Conservation (phyloP, 1,140 invertebrate genomes). For the Trachymyrmex cornetzi region DNA sequence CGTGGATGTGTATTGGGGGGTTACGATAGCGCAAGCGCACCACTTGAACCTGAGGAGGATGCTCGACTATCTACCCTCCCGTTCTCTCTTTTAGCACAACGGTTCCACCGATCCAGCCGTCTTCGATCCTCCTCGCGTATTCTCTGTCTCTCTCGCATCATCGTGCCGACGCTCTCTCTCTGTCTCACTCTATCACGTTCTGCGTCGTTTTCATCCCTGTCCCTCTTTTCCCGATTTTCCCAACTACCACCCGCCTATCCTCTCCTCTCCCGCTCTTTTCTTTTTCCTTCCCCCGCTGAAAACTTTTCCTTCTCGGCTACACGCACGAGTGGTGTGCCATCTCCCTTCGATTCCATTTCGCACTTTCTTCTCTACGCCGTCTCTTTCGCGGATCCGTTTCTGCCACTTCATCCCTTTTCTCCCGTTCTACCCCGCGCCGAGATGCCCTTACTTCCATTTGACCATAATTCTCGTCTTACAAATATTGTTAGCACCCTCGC, state of each 20-base stretch:
- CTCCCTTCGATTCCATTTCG: slow-evolving; percentile 25
- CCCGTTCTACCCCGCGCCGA: too few species aligned
- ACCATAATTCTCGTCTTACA: slow-evolving; percentile 54
- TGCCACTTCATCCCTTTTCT: background rate
- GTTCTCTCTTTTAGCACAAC: slow-evolving; percentile 1
- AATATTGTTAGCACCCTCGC: slow-evolving; percentile 42
- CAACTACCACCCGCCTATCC: background rate
- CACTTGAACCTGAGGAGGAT: slow-evolving; percentile 69
- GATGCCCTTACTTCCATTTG: slow-evolving; percentile 39
- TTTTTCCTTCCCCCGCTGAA: background rate
- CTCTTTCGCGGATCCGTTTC: slow-evolving; percentile 44
- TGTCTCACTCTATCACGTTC: slow-evolving; percentile 37
- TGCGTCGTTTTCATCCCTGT: slow-evolving; percentile 44
- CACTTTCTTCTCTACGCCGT: slow-evolving; percentile 11
- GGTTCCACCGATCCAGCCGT: slow-evolving; percentile 46
- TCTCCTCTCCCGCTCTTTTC: too few species aligned
- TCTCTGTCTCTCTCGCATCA: background rate
- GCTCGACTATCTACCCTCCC: slow-evolving; percentile 59
- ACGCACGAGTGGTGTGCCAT: background rate
- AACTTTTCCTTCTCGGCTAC: slow-evolving; percentile 27
- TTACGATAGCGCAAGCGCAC: slow-evolving; percentile 71
- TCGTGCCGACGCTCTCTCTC: slow-evolving; percentile 10
- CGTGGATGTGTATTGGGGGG: slow-evolving; percentile 59
- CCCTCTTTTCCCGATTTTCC: slow-evolving; percentile 28
- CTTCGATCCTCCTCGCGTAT: slow-evolving; percentile 36